These are phyloP conservation scores for Cebidichthys violaceus DNA, from an alignment of 2,113 vertebrate genomes.

Conservation along the genomic window DNA sequence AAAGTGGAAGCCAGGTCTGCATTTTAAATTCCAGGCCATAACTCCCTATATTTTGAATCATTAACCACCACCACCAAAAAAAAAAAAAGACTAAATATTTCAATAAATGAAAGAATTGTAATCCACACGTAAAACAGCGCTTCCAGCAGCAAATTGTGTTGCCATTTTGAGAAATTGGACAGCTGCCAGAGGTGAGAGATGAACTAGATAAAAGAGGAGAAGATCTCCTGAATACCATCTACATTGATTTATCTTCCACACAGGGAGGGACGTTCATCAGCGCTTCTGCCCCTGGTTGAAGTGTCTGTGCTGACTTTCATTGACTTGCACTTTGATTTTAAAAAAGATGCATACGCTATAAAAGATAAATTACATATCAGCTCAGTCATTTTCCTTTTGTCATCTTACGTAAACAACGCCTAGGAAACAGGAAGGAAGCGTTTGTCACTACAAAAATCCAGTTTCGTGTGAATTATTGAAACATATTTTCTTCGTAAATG, in stretches of 20 bases:
- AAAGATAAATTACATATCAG: not conserved
- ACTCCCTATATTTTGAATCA: not conserved
- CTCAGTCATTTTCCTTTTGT: not conserved
- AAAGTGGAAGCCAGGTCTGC: not conserved
- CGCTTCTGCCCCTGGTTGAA: not conserved
- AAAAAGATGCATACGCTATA: not conserved
- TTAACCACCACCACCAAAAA: too few relatives aligned
- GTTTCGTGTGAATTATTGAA: too few relatives aligned
- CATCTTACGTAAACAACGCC: not conserved
- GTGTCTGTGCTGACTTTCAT: not conserved
- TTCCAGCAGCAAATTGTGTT: not conserved
- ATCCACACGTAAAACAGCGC: not conserved
- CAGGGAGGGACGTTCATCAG: conserved; percentile 9
- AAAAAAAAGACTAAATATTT: not conserved
- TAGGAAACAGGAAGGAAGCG: not conserved
- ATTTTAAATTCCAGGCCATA: not conserved
- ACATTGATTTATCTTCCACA: conserved; percentile 32
- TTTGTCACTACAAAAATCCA: too few relatives aligned
- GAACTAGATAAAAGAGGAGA: conserved; percentile 14
- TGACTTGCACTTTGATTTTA: not conserved
- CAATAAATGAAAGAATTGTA: not conserved
- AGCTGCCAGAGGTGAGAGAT: conserved; percentile 27
- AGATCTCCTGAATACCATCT: conserved; percentile 1
- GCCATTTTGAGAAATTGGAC: conserved; percentile 12
- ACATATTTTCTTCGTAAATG: too few relatives aligned